Evolutionary conservation across 2,797 vertebrate species (phyloP).

Genomic region (Uromys caudimaculatus): DNA sequence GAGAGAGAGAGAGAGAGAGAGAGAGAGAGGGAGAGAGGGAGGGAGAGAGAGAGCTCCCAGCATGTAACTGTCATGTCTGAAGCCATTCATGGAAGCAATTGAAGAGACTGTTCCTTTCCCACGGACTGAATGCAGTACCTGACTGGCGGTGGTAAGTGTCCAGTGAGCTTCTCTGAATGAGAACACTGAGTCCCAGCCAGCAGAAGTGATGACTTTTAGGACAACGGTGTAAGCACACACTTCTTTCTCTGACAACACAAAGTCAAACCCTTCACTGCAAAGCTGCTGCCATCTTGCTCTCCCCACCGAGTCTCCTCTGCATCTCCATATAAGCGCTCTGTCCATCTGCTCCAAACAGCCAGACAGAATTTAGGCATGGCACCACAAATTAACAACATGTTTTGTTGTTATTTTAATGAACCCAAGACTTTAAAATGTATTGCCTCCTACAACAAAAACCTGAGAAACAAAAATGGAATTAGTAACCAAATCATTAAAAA

Average conservation of each 20-base stretch:
- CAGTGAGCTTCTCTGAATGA: background rate
- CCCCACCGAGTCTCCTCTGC: background rate
- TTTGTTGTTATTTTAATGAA: background rate
- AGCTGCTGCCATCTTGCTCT: background rate
- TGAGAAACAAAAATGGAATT: conserved; percentile 28
- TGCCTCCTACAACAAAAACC: background rate
- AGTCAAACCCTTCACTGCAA: background rate
- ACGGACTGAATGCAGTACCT: background rate
- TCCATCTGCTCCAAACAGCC: background rate
- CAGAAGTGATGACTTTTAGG: background rate
- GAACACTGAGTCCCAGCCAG: background rate
- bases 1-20: background rate
- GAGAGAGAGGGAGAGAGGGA: too few species aligned
- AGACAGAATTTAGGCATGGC: conserved; percentile 13
- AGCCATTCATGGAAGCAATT: background rate
- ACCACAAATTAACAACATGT: background rate
- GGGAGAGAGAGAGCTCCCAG: background rate
- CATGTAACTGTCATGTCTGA: background rate
- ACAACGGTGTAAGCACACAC: background rate
- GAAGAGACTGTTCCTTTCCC: background rate
- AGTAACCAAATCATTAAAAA: background rate
- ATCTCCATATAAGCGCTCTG: background rate
- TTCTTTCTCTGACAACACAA: conserved; percentile 15
- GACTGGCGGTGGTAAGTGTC: background rate
- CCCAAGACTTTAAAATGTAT: background rate